phyloP scores from a whole-genome alignment of 2,113 vertebrate genomes.

The Pantherophis guttatus region DNA sequence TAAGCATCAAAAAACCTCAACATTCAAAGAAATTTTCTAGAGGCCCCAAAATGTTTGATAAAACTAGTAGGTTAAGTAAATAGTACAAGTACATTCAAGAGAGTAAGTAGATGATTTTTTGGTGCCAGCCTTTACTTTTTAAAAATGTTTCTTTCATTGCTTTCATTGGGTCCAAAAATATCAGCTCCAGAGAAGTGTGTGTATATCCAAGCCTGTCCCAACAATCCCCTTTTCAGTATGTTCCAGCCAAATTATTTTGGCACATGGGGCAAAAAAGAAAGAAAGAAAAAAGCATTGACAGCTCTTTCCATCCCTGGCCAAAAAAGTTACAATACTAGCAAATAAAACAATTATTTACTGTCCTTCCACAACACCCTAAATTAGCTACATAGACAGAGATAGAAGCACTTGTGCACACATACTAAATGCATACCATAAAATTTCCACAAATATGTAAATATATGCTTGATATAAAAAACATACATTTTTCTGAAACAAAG shows the following conservation, averaged over 20 bases:
- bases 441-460: neutral
- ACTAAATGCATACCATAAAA: neutral
- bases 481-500: conserved; percentile 40
- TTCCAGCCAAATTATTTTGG: neutral
- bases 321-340: neutral
- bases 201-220: neutral
- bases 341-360: neutral
- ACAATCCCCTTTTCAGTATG: neutral
- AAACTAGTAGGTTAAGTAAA: neutral
- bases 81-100: neutral
- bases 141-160: neutral
- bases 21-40: neutral
- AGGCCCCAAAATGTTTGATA: neutral
- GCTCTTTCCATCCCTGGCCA: neutral
- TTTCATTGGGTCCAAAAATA: neutral
- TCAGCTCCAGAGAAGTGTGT: neutral
- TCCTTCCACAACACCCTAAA: neutral
- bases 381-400: neutral
- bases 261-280: neutral
- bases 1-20: neutral
- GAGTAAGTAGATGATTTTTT: neutral
- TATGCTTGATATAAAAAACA: neutral
- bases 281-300: neutral
- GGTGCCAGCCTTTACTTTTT: neutral
- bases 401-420: neutral